phyloP scores from a whole-genome alignment of 2,888 invertebrate genomes.

The Atherix ibis region DNA sequence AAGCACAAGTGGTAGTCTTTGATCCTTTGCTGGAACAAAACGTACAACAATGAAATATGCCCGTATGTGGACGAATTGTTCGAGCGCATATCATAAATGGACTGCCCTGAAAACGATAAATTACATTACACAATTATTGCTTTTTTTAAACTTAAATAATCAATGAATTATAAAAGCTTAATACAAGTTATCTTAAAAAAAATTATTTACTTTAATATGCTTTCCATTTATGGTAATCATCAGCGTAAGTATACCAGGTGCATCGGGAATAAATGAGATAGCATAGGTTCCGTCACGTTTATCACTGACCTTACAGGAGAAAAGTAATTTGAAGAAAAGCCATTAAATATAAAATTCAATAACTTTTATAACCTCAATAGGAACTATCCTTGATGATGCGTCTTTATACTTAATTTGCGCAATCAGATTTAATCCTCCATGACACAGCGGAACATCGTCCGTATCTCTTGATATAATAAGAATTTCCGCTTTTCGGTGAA shows the following conservation, averaged over 20 bases:
- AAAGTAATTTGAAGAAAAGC: constrained; percentile 8
- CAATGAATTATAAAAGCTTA: too few relatives aligned
- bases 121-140: too few relatives aligned
- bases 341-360: constrained; percentile 29
- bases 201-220: constrained; percentile 41
- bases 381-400: constrained; percentile 1
- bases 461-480: constrained; percentile 44
- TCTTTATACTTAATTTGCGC: constrained; percentile 40
- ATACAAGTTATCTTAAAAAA: neutral
- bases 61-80: constrained; percentile 47
- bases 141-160: too few relatives aligned
- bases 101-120: constrained; percentile 39
- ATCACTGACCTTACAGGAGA: constrained; percentile 37
- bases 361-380: constrained; percentile 17
- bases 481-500: constrained; percentile 45
- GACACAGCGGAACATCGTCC: constrained; percentile 45
- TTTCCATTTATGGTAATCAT: constrained; percentile 46
- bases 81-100: constrained; percentile 50
- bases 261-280: constrained; percentile 43
- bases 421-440: constrained; percentile 46
- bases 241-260: constrained; percentile 45
- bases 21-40: constrained; percentile 67
- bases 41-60: constrained; percentile 64
- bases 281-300: constrained; percentile 47
- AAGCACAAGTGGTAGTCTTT: constrained; percentile 51